Conservation (phyloP, 1,140 invertebrate genomes). For the Argopecten irradians region DNA sequence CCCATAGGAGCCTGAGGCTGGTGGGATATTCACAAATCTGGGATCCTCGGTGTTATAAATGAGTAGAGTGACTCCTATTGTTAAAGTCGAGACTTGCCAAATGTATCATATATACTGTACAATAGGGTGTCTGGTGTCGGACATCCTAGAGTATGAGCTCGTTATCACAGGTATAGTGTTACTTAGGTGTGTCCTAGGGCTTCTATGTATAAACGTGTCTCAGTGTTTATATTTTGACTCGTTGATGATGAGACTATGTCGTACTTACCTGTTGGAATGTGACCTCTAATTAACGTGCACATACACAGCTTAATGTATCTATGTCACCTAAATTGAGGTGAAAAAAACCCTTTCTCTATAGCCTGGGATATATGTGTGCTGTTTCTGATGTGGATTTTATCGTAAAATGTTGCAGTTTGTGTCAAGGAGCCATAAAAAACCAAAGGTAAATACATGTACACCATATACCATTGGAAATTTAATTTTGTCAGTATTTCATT, state of each 20-base stretch:
- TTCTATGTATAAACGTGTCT: not conserved
- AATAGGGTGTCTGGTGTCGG: not conserved
- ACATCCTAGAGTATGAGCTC: not conserved
- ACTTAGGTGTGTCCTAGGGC: not conserved
- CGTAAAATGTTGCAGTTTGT: not conserved
- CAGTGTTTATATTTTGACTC: not conserved
- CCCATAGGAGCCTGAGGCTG: not conserved
- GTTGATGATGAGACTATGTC: constrained; percentile 1
- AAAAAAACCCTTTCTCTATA: not conserved
- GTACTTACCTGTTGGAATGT: not conserved
- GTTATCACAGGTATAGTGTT: not conserved
- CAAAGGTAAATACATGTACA: not conserved
- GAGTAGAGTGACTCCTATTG: not conserved
- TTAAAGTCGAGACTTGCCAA: not conserved
- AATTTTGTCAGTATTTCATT: not conserved
- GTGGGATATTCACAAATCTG: too few relatives aligned
- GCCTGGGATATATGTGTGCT: not conserved
- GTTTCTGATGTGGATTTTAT: not conserved
- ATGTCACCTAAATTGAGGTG: not conserved
- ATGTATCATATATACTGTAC: not conserved
- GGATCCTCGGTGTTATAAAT: not conserved
- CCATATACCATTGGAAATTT: not conserved
- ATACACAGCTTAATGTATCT: not conserved
- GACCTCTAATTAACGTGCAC: not conserved
- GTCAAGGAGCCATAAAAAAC: not conserved